Evolutionary conservation across 1,140 invertebrate genomes (phyloP).

Genomic region (Hyles vespertilio): DNA sequence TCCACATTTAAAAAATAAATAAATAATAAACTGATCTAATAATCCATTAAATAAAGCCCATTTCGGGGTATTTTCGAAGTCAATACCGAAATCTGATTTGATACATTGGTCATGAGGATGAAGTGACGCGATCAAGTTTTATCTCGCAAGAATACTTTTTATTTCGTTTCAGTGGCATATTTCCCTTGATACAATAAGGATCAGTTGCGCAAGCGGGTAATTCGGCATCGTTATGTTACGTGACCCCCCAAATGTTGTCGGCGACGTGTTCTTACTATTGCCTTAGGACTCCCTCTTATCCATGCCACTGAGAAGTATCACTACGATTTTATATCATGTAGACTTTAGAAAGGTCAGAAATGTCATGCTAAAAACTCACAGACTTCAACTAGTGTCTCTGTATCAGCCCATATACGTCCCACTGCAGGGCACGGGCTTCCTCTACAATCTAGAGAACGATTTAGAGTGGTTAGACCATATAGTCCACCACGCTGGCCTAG

Average conservation of each 20-base stretch:
- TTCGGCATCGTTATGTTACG: conserved; percentile 54
- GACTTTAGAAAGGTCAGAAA: conserved; percentile 24
- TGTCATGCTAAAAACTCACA: background rate
- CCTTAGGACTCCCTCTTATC: conserved; percentile 43
- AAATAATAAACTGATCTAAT: too few species aligned
- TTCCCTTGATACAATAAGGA: conserved; percentile 55
- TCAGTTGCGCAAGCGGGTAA: conserved; percentile 56
- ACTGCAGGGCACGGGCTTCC: too few species aligned
- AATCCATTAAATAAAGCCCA: too few species aligned
- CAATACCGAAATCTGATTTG: too few species aligned
- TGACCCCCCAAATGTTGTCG: conserved; percentile 46
- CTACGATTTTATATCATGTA: conserved; percentile 46
- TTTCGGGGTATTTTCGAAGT: too few species aligned
- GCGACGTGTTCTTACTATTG: conserved; percentile 52
- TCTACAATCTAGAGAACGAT: too few species aligned
- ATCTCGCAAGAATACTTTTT: conserved; percentile 26
- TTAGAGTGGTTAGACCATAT: too few species aligned
- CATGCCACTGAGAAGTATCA: conserved; percentile 48
- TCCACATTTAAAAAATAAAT: too few species aligned
- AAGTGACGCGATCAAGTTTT: conserved; percentile 32
- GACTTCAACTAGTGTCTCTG: too few species aligned
- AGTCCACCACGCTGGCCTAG: too few species aligned
- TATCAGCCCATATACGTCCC: too few species aligned
- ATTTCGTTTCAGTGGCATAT: conserved; percentile 32
- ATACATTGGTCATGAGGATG: too few species aligned